Percentiles rank a stretch among this genome's conserved stretches.
Conservation (phyloP, 2,113 vertebrate species). For the Tragelaphus imberbis region DNA sequence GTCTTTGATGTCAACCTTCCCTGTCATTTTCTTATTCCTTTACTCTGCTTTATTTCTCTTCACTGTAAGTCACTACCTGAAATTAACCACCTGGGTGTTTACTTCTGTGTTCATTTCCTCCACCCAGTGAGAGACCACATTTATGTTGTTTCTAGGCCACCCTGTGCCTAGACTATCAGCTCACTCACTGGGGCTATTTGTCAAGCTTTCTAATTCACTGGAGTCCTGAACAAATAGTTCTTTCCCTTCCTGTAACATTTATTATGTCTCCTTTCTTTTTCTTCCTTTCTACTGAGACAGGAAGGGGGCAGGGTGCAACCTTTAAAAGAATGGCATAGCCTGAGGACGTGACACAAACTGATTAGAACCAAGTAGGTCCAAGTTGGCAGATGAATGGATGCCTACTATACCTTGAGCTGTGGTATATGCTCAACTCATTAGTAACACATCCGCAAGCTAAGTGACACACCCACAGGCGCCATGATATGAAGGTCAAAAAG, state of each 20-base stretch:
- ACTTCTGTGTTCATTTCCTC: not conserved
- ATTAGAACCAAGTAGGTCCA: not conserved
- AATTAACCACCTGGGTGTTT: not conserved
- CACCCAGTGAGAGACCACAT: not conserved
- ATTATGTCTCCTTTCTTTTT: not conserved
- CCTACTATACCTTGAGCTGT: not conserved
- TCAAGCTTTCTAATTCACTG: not conserved
- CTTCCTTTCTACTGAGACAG: not conserved
- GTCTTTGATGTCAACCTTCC: not conserved
- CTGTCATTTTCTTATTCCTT: not conserved
- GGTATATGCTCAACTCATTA: fast-evolving
- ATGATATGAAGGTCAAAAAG: not conserved
- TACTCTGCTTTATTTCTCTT: not conserved
- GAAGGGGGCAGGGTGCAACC: not conserved
- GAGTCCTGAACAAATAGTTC: not conserved
- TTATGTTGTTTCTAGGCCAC: not conserved
- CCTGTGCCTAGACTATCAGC: not conserved
- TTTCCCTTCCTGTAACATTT: not conserved
- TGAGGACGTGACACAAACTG: not conserved
- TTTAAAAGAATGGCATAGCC: not conserved
- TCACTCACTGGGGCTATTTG: too few species aligned
- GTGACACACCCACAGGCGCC: not conserved
- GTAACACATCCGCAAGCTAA: not conserved
- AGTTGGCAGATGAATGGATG: not conserved
- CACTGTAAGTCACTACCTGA: not conserved